A percentile compares a stretch with the other conserved stretches of the same genome.
Evolutionary conservation across 64 coral and sea anemone species (phyloP).

Genomic region (Stichodactyla mertensii): DNA sequence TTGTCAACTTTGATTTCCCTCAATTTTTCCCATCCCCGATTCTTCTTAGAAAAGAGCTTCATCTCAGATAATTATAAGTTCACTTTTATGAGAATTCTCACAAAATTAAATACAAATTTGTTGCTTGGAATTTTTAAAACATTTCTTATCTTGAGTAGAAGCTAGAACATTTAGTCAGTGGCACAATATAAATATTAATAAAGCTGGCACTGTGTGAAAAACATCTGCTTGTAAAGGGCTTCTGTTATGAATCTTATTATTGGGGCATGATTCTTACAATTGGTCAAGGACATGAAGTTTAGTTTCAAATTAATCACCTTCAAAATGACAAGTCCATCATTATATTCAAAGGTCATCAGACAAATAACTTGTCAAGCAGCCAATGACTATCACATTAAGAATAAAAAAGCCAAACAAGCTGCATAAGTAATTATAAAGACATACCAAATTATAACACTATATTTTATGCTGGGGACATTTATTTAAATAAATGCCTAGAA

Average conservation of each 20-base stretch:
- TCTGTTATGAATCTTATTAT: not conserved
- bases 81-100: not conserved
- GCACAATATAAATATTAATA: not conserved
- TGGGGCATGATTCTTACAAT: not conserved
- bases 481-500: too few relatives aligned
- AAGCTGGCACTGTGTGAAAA: not conserved
- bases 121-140: not conserved
- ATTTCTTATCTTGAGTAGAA: not conserved
- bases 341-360: not conserved
- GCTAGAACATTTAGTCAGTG: not conserved
- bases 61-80: not conserved
- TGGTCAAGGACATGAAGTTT: not conserved
- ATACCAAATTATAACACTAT: not conserved
- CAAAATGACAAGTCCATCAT: not conserved
- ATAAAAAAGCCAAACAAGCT: not conserved
- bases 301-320: not conserved
- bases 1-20: not conserved
- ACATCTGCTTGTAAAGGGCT: not conserved
- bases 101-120: not conserved
- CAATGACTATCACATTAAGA: not conserved
- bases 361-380: not conserved
- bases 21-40: not conserved
- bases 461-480: too few relatives aligned
- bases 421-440: not conserved
- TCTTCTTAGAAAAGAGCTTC: conserved; percentile 1